phyloP scores from a whole-genome alignment of 2,797 vertebrate genomes.

The Crenichthys baileyi region DNA sequence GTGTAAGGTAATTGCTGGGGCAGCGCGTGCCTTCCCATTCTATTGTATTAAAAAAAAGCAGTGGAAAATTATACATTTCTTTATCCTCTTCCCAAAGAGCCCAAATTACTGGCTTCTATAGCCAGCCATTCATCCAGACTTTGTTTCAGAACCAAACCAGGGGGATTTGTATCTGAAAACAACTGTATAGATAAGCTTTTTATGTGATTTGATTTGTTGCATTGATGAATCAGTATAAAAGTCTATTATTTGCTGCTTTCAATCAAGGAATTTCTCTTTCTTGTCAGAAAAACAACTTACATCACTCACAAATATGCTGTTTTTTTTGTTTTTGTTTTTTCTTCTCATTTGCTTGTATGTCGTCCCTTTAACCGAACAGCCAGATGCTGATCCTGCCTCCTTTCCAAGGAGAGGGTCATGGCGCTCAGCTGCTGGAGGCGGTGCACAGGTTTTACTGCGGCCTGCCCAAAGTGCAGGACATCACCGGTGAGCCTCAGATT shows the following conservation, averaged over 20 bases:
- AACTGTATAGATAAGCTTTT: slow-evolving; percentile 74
- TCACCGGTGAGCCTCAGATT: slow-evolving; percentile 87
- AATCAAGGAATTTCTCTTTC: slow-evolving; percentile 44
- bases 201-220: slow-evolving; percentile 69
- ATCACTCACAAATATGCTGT: slow-evolving; percentile 27
- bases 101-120: slow-evolving; percentile 84
- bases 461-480: slow-evolving; percentile 92
- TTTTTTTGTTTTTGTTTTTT: slow-evolving; percentile 44
- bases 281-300: slow-evolving; percentile 26
- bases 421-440: slow-evolving; percentile 96
- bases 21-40: slow-evolving; percentile 97
- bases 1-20: slow-evolving; percentile 99
- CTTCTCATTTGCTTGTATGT: slow-evolving; percentile 32
- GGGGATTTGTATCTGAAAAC: slow-evolving; percentile 76
- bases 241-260: slow-evolving; percentile 56
- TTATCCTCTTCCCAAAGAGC: slow-evolving; percentile 79
- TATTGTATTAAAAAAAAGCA: slow-evolving; percentile 82
- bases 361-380: slow-evolving; percentile 79
- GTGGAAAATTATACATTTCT: slow-evolving; percentile 86
- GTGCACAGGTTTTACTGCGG: slow-evolving; percentile 94
- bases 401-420: slow-evolving; percentile 97
- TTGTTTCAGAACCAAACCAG: slow-evolving; percentile 75
- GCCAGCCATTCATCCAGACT: slow-evolving; percentile 77
- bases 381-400: slow-evolving; percentile 97
- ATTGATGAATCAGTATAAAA: slow-evolving; percentile 58